Base-by-base conservation (phyloP, 2,797 vertebrate genomes). In the Graptemys geographica region DNA sequence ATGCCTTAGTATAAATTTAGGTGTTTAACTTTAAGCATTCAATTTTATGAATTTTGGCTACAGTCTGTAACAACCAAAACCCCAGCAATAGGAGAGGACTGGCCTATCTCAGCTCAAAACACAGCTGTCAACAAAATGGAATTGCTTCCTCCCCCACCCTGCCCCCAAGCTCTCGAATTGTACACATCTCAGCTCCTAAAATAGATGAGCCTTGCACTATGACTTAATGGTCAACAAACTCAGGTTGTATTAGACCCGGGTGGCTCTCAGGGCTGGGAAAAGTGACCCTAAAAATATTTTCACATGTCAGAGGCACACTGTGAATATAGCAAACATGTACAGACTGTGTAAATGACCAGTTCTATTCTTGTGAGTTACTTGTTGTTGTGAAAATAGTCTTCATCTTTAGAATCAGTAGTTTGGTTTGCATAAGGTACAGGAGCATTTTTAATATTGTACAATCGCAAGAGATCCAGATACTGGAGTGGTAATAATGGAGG, bases 401-500 rank as follows among this genome's bases (percentile, higher is more conserved):
- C 28, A 15, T 15, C 23, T 28, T 44, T 74, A 44, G 41, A 74
- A 13, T 27, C 11, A 13, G 23, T 15, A 76, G 41, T 41, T 28
- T 47, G 72, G 72, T 28, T 76, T 44, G 25, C n/a, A 76, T 47
- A 47, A 44, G 25, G 6, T 44, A 27, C 7, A 41, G 41, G 41
- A 47, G 41, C 6, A 28, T 76, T 44, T 76, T 76, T 76, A 47
- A 27, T 76, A 47, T 47, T 44, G 12, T 11, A 27, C 23, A 15
- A 41, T 76, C 47, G 37, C 27, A 51, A 69, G 31, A 76, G 62
- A 44, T 41, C 65, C 65, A n/a, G 19, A n/a, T 88, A 62, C 49
- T 81, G 16, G n/a, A 94, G 53, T 78, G 25, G 83, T 89, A 80
- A 90, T 92, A 90, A 69, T 65, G 37, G 89, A 51, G 81, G 82